Base-by-base conservation (phyloP, 2,888 invertebrate species). In the Nephrocerus scutellatus region DNA sequence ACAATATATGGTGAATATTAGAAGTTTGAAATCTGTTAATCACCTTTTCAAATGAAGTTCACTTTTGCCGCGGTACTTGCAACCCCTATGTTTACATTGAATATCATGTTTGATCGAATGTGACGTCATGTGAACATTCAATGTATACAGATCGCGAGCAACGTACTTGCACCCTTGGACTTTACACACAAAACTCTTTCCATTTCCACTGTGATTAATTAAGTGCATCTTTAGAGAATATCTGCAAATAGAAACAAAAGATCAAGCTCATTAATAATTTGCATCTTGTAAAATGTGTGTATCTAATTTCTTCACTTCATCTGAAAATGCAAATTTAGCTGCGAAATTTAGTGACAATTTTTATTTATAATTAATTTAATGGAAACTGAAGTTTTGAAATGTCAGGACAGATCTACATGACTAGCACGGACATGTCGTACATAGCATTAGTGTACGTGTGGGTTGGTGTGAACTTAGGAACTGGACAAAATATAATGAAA, bases 151-250 rank as follows among this genome's bases (percentile, higher is more conserved):
- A 30, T 72, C 76, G 20, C 77, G 66, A 1, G 75, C 75, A 6
- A 71, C 60, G 55, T 75, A 78, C 7, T 73, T 66, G 51, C 82
- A 81, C 19, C 72, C 73, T 21, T 71, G 63, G 44, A 70, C 56
- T 9, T 72, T 65, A 52, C 81, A 81, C 48, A 66, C 68, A 60
- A 69, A 74, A 37, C 68, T 63, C 21, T 44, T 43, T 23, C 53
- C 50, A 30, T 44, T 36, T 32, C 47, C 28, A 2, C 33, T 37
- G 55, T 80, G 79, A 16, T 70, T 71, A 33, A 71, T 60, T 67
- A 73, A 73, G 59, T 82, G 81, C 49, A 77, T 73, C 41, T 74
- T 71, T 6, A 80, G 66, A 33, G 73, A 71, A 46, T 72, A 71
- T 49, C 80, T 81, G 35, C 10, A 34, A 36, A 36, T 35, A 33